phyloP scores from a whole-genome alignment of 2,113 vertebrate genomes.

The Syrmaticus mikado region DNA sequence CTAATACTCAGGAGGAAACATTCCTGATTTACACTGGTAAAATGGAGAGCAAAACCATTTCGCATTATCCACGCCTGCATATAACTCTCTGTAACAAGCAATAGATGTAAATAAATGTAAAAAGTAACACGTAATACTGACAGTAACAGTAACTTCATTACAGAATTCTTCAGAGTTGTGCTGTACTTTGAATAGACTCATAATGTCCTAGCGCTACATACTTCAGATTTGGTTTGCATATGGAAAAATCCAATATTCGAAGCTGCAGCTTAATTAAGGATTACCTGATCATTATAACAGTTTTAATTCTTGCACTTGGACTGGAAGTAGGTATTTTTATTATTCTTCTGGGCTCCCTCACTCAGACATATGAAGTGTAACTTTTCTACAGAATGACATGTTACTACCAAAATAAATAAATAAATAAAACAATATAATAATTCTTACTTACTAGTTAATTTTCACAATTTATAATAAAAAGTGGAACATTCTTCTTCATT shows the following conservation, averaged over 20 bases:
- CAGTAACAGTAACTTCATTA: not conserved
- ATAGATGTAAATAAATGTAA: no score
- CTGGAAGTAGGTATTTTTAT: not conserved
- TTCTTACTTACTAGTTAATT: not conserved
- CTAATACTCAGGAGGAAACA: not conserved
- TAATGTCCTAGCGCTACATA: not conserved
- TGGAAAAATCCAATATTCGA: not conserved
- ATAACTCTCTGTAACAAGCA: not conserved
- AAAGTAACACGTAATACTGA: not conserved
- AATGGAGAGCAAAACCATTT: not conserved
- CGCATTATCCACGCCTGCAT: not conserved
- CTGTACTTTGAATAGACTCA: not conserved
- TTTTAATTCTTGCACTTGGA: not conserved
- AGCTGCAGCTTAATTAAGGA: not conserved
- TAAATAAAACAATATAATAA: not conserved
- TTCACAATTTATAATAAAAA: not conserved
- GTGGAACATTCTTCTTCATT: not conserved
- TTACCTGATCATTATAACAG: not conserved
- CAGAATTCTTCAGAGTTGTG: not conserved
- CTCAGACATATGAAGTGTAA: not conserved
- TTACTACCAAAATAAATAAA: not conserved
- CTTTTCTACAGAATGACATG: not conserved
- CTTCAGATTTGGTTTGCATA: not conserved
- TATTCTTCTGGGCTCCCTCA: not conserved
- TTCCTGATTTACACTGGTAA: not conserved